Base-by-base conservation (phyloP, 2,888 invertebrate species). In the Athetis lepigone region DNA sequence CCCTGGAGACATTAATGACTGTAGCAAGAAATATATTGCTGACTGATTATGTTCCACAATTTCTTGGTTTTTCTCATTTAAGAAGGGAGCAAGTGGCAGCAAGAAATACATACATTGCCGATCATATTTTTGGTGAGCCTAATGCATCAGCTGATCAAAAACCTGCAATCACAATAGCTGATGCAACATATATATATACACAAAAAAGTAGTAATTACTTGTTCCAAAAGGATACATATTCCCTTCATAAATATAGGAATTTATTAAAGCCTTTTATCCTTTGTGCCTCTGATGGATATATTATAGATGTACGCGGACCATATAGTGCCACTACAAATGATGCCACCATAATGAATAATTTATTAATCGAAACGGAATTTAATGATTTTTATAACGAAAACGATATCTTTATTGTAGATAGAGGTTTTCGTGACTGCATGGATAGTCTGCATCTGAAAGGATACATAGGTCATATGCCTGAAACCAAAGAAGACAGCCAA, bases 401-500 rank as follows among this genome's bases (percentile, higher is more conserved):
- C 13, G 42, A 59, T 29, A 29, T 9, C 29, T 29, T 29, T 11
- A 29, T 42, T 9, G 0, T 52, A 5, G 37, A 33, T 19, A 7
- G 50, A n/a, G 56, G 62, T 27, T 54, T 64, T 54, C 27, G 40
- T 51, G 60, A 59, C 36, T 65, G 37, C 52, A 63, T 68, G 56
- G 47, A 63, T 54, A 67, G 36, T 40, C 23, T 67, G 47, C 61
- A 62, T 50, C 16, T 57, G 37, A 65, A 59, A 49, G 40, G 49
- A 37, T 66, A 46, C n/a, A 57, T 56, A 49, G 66, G 37, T 55
- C 61, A 70, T 57, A 65, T 58, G 54, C 66, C 57, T 54, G 52
- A 49, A 52, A 50, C 55, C 11, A 56, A 13, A 56, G 56, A 45
- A 45, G 52, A 37, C 29, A 46, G 47, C 27, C 51, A 59, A 36